Conservation (phyloP, 2,113 vertebrate genomes). For the Boulengerochromis microlepis region DNA sequence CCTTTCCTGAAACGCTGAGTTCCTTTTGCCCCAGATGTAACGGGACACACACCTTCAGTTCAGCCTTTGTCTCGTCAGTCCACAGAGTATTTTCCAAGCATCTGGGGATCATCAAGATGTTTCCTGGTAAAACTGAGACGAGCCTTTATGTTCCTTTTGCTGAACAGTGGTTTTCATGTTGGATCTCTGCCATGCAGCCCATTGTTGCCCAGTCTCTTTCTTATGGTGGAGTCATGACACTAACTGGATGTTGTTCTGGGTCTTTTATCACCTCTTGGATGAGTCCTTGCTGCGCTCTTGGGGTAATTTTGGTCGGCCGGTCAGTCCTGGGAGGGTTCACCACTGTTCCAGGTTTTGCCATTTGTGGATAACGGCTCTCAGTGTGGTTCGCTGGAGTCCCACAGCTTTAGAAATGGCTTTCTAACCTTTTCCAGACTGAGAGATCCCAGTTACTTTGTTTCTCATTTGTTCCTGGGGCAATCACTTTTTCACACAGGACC, state of each 20-base stretch:
- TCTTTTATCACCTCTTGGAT: background rate
- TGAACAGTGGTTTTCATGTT: background rate
- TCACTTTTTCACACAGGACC: background rate
- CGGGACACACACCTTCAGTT: background rate
- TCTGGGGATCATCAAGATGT: background rate
- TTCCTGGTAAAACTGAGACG: background rate
- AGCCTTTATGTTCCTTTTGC: background rate
- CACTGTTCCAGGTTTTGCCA: background rate
- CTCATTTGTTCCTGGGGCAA: background rate
- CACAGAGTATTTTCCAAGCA: background rate
- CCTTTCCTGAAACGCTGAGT: background rate
- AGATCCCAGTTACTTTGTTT: background rate
- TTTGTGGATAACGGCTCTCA: background rate
- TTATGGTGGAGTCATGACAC: background rate
- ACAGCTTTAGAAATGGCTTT: background rate
- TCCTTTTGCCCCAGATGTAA: background rate
- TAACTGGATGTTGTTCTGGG: background rate
- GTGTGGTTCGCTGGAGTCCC: background rate
- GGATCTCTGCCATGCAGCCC: background rate
- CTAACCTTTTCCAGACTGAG: background rate
- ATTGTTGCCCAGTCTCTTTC: background rate
- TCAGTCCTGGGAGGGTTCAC: background rate
- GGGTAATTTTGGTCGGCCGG: accelerated
- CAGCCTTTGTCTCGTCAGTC: background rate
- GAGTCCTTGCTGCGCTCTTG: background rate